Percentiles rank a stretch among this genome's conserved stretches.
Conservation (phyloP, 1,140 invertebrate genomes). For the Apis laboriosa region DNA sequence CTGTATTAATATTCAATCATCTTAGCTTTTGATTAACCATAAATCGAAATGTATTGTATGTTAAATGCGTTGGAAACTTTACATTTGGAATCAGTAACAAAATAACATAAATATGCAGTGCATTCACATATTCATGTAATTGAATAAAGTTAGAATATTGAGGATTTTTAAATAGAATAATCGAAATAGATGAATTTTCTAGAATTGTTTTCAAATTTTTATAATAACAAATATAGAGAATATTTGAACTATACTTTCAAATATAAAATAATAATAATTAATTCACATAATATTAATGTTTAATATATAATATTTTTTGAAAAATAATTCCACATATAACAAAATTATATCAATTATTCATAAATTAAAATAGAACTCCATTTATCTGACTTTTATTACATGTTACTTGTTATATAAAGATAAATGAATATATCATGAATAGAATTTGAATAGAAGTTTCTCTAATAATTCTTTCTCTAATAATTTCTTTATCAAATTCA, state of each 20-base stretch:
- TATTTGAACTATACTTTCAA: background rate
- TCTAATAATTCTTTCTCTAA: too few relatives aligned
- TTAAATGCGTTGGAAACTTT: constrained; percentile 27
- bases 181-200: background rate
- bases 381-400: too few relatives aligned
- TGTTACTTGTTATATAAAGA: too few relatives aligned
- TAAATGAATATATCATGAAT: too few relatives aligned
- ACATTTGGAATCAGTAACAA: constrained; percentile 13
- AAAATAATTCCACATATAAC: too few relatives aligned
- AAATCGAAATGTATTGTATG: constrained; percentile 43
- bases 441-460: too few relatives aligned
- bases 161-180: constrained; percentile 23
- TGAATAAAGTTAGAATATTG: constrained; percentile 3
- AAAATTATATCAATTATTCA: too few relatives aligned
- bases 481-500: too few relatives aligned
- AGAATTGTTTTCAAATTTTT: background rate
- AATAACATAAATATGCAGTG: constrained; percentile 37
- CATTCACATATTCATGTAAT: constrained; percentile 35
- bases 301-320: too few relatives aligned
- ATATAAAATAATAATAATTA: too few relatives aligned
- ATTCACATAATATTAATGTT: too few relatives aligned
- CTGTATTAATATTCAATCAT: constrained; percentile 29
- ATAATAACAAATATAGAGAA: background rate
- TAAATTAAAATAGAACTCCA: too few relatives aligned
- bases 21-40: background rate